These are phyloP conservation scores for Nansenia antarctica DNA, from an alignment of 2,113 vertebrate species.

Conservation along the genomic window DNA sequence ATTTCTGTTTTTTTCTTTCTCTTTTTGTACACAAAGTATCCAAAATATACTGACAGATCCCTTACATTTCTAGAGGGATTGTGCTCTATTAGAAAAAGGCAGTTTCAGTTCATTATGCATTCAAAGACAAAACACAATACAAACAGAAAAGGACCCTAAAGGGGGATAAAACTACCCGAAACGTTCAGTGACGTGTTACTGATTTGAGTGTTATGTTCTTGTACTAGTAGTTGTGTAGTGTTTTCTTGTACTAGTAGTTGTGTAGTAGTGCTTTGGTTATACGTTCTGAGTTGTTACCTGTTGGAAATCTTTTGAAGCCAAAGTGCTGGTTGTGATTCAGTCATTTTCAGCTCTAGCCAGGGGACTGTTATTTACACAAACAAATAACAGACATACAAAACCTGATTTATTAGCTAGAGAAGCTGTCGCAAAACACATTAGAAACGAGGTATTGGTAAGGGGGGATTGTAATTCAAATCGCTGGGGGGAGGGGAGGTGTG, in stretches of 20 bases:
- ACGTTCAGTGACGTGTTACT: conserved; percentile 44
- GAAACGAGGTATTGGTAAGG: conserved; percentile 55
- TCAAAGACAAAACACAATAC: conserved; percentile 51
- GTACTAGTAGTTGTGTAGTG: conserved; percentile 44
- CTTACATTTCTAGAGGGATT: conserved; percentile 71
- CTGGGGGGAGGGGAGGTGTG: too few relatives aligned
- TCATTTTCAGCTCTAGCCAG: conserved; percentile 60
- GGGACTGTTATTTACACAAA: conserved; percentile 32
- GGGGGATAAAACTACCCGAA: conserved; percentile 50
- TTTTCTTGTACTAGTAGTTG: too few relatives aligned
- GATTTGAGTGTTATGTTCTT: conserved; percentile 39
- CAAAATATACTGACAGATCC: conserved; percentile 81
- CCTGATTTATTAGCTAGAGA: conserved; percentile 33
- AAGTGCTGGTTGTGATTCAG: conserved; percentile 73
- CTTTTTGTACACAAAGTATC: conserved; percentile 80
- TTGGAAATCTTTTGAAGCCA: conserved; percentile 51
- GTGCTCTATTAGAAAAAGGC: conserved; percentile 74
- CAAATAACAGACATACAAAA: conserved; percentile 27
- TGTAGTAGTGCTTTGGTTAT: conserved; percentile 22
- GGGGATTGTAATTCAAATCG: conserved; percentile 17
- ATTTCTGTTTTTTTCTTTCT: conserved; percentile 76
- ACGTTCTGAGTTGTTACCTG: conserved; percentile 19
- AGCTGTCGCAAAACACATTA: conserved; percentile 43
- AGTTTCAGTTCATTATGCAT: conserved; percentile 74
- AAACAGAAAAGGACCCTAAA: conserved; percentile 53